Conservation (phyloP, 2,888 invertebrate species). For the Ectemnius continuus region DNA sequence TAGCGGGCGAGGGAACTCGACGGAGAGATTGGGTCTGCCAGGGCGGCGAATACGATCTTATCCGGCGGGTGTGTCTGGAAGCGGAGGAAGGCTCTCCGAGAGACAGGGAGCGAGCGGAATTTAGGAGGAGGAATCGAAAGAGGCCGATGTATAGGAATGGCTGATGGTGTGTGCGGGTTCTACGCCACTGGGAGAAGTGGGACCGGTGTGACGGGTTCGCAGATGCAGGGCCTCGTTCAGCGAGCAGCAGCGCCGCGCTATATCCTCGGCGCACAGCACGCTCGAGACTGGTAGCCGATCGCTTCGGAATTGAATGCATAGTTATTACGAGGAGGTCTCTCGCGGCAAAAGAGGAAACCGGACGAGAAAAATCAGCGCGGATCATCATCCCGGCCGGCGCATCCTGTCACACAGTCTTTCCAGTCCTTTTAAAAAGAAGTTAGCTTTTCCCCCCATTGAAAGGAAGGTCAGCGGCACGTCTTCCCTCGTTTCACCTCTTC, state of each 20-base stretch:
- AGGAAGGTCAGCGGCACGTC: not conserved
- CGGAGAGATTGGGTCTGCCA: no score
- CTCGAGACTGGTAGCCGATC: constrained; percentile 4
- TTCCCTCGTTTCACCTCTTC: not conserved
- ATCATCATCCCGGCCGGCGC: not conserved
- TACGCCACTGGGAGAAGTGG: constrained; percentile 72
- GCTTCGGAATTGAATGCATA: not conserved
- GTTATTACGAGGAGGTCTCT: not conserved
- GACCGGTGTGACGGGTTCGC: constrained; percentile 77
- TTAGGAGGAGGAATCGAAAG: not conserved
- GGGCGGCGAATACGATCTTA: no score
- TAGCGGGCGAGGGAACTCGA: no score
- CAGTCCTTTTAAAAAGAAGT: not conserved
- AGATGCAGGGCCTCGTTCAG: constrained; percentile 66
- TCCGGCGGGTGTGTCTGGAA: no score
- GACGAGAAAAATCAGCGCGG: not conserved
- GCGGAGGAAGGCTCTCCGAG: no score
- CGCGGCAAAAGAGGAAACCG: not conserved
- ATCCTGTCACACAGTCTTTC: not conserved
- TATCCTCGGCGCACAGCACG: not conserved
- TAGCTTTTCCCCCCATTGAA: not conserved
- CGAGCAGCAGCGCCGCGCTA: constrained; percentile 7
- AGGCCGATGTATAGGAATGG: not conserved
- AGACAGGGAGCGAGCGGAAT: not conserved
- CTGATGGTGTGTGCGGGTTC: constrained; percentile 11